Evolutionary conservation across 2,888 invertebrate genomes (phyloP), one percentile per base, ranked within the genome.

Genomic region (Tortrix viridana): DNA sequence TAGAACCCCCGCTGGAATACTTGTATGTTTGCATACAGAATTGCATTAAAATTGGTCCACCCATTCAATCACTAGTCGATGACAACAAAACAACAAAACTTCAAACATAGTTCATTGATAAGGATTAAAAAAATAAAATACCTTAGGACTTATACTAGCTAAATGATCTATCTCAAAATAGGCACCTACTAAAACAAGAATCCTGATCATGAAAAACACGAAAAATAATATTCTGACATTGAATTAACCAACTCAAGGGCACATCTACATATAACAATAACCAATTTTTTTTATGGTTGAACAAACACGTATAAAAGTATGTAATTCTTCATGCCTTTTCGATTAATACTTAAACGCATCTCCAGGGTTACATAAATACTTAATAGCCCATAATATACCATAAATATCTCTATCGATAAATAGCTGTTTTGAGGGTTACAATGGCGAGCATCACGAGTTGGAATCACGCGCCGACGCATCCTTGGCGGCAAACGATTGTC

Each of bases 381-480:
- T 48, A 41, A 58, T 46, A 48, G 52, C 48, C 38, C 16, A 16
- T 53, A 54, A 54, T 54, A 16, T n/a, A n/a, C 41, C 43, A 59
- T 48, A 23, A 20, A 44, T n/a, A 48, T 54, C 60, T 52, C 18
- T 67, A 70, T 70, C 73, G 65, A 71, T 71, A 71, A 74, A 70
- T 70, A 67, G 64, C 65, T 67, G 65, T 69, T 69, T 61, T 67
- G 74, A 79, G 73, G 77, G 77, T 72, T 81, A 84, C 80, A 82
- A 59, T 55, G 41, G 52, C 19, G 47, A 5, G 7, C 75, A 80
- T 86, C 87, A 88, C 88, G 89, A 88, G 75, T 66, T 60, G 22
- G 60, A 67, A 77, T 80, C 88, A 86, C 86, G 88, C 81, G 76
- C 83, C 89, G 85, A 87, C 81, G 76, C 83, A 89, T 88, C 89